Conservation (phyloP, 2,888 invertebrate genomes). For the Cheiracanthium punctorium region DNA sequence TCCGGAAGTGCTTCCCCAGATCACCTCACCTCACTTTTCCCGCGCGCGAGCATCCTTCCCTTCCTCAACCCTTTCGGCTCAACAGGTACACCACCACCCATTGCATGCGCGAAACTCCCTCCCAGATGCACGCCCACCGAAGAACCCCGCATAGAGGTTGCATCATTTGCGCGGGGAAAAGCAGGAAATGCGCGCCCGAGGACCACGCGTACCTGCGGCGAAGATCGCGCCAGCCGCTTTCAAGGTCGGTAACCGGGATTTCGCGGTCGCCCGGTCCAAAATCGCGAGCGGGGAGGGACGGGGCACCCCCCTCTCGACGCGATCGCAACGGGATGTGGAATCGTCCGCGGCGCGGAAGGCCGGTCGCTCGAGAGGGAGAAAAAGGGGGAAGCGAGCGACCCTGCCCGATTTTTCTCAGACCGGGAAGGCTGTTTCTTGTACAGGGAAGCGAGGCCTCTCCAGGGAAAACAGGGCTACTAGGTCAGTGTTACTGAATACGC, state of each 20-base stretch:
- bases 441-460: conserved; percentile 9
- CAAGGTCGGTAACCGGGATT: conserved; percentile 52
- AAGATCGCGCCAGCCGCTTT: conserved; percentile 42
- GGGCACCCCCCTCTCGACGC: background rate
- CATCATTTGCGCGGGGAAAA: conserved; percentile 51
- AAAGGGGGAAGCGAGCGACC: background rate
- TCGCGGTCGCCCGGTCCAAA: conserved; percentile 59
- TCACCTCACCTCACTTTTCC: no score
- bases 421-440: background rate
- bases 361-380: background rate
- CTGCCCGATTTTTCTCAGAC: background rate
- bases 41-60: background rate
- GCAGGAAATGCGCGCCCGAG: conserved; percentile 39
- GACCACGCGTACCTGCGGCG: conserved; percentile 58
- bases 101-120: background rate
- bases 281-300: background rate
- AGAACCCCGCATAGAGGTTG: conserved; percentile 41
- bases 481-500: background rate
- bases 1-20: background rate
- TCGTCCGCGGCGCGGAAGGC: background rate
- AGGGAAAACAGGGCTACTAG: conserved; percentile 23
- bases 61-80: conserved; percentile 16
- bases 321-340: background rate
- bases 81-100: background rate
- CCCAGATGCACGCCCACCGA: conserved; percentile 30